Evolutionary conservation across 2,888 invertebrate species (phyloP).

Genomic region (Cepaea hortensis): DNA sequence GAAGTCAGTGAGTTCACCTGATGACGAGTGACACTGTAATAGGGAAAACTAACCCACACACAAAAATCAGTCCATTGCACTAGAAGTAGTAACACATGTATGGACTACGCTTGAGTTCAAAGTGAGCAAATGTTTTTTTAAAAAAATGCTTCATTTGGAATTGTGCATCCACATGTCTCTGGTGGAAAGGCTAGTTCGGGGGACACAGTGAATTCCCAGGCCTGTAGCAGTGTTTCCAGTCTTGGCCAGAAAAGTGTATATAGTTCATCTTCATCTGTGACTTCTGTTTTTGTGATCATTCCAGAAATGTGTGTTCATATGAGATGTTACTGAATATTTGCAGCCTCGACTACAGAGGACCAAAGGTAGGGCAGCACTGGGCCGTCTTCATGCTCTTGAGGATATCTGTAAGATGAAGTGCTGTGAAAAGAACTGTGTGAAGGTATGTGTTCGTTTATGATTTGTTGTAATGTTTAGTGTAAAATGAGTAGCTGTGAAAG

Average conservation of each 20-base stretch:
- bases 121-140: no score
- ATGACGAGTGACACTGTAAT: no score
- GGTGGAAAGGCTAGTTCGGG: constrained; percentile 9
- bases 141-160: background rate
- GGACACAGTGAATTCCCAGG: background rate
- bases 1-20: no score
- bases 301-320: no score
- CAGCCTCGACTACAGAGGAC: constrained; percentile 62
- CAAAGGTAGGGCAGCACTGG: constrained; percentile 68
- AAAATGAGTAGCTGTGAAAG: no score
- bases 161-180: constrained; percentile 37
- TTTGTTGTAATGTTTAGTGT: no score
- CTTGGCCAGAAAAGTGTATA: background rate
- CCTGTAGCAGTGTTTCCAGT: background rate
- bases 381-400: constrained; percentile 63
- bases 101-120: no score
- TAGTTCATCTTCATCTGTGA: background rate
- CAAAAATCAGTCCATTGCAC: no score
- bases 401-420: constrained; percentile 59
- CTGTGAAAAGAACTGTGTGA: constrained; percentile 71
- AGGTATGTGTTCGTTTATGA: constrained; percentile 56
- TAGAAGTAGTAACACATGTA: no score
- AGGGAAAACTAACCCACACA: no score
- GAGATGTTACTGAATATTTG: constrained; percentile 13
- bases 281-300: no score